Conservation (phyloP, 2,113 vertebrate genomes). For the Carassius auratus region DNA sequence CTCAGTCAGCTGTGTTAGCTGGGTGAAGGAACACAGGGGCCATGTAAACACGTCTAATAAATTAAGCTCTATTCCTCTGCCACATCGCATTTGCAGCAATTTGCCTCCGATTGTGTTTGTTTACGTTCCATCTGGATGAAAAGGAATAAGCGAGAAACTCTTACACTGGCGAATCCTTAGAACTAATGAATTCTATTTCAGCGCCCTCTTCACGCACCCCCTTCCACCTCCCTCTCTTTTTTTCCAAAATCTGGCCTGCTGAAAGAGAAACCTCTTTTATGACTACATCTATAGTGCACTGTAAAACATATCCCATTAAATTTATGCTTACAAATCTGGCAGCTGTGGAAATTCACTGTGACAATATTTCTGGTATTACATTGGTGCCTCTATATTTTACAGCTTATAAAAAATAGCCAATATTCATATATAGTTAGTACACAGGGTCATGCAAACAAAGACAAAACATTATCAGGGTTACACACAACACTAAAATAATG, state of each 20-base stretch:
- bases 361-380: too few relatives aligned
- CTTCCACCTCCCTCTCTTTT: conserved; percentile 5
- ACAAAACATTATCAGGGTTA: too few relatives aligned
- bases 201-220: conserved; percentile 40
- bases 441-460: too few relatives aligned
- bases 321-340: background rate
- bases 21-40: conserved; percentile 60
- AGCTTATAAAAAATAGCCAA: too few relatives aligned
- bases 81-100: conserved; percentile 76
- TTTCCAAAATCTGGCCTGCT: background rate
- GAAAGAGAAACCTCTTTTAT: conserved; percentile 61
- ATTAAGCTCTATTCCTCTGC: conserved; percentile 75
- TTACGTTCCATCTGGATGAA: conserved; percentile 68
- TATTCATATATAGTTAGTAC: too few relatives aligned
- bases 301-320: background rate
- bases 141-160: conserved; percentile 43
- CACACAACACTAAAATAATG: too few relatives aligned
- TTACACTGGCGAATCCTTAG: conserved; percentile 72
- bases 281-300: conserved; percentile 1
- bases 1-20: conserved; percentile 61
- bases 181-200: conserved; percentile 71
- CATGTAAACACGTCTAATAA: conserved; percentile 76
- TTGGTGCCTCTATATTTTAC: too few relatives aligned
- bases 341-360: background rate
- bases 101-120: conserved; percentile 77